A percentile compares a stretch with the other conserved stretches of the same genome.
Evolutionary conservation across 2,797 vertebrate species (phyloP).

Genomic region (Chelon auratus): DNA sequence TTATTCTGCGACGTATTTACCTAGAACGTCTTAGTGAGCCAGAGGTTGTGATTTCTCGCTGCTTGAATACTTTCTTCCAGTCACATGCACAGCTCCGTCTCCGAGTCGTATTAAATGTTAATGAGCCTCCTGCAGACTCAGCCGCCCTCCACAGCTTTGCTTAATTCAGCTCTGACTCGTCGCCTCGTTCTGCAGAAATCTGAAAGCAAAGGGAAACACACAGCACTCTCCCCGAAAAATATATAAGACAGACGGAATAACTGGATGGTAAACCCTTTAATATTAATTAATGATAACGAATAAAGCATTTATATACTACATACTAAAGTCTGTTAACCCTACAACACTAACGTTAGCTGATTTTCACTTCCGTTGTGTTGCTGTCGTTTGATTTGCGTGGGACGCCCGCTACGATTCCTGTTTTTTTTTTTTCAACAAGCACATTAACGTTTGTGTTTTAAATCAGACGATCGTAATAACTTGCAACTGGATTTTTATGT

Average conservation of each 20-base stretch:
- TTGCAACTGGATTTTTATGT: no score
- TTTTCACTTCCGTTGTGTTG: no score
- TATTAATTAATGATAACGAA: no score
- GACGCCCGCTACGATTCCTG: no score
- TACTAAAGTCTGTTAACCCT: no score
- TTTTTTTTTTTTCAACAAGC: no score
- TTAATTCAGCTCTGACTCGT: slow-evolving; percentile 60
- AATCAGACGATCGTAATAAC: no score
- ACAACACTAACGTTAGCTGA: no score
- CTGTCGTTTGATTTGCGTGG: no score
- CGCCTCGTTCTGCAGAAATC: slow-evolving; percentile 61
- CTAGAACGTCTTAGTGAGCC: not conserved
- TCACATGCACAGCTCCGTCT: slow-evolving; percentile 21
- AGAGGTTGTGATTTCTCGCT: not conserved
- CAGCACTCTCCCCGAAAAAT: not conserved
- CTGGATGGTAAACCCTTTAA: no score
- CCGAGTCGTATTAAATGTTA: slow-evolving; percentile 74
- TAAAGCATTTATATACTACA: no score
- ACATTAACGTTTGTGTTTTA: no score
- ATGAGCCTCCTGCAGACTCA: slow-evolving; percentile 73
- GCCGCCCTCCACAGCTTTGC: slow-evolving; percentile 46
- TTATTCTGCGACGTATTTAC: not conserved
- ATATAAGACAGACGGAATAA: not conserved
- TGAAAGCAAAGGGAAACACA: slow-evolving; percentile 2
- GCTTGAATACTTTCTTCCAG: slow-evolving; percentile 12